Evolutionary conservation across 30 jellyfish, hydroid and myxozoan genomes (phyloP), one percentile per base, ranked within the genome.

Genomic region (Turritopsis rubra): DNA sequence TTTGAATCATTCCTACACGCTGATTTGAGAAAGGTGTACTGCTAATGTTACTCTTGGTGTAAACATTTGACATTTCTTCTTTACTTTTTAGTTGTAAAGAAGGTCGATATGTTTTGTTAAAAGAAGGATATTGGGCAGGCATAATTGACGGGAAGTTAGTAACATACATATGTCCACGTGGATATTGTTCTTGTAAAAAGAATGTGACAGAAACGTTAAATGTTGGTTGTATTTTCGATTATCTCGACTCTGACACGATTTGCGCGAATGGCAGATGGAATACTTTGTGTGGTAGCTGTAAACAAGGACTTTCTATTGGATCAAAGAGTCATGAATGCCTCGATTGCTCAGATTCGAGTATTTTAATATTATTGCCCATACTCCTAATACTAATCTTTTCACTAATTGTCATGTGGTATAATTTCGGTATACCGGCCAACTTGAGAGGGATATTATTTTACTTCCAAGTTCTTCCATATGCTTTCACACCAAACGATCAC

Each of bases 101-200:
- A 29, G 73, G 65, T 24, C 29, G 29, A n/a, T 18, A 21, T 30
- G 73, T 78, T 28, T 53, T 29, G 27, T 26, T 27, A 29, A 78
- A 41, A 72, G 85, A 78, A 29, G 80, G 73, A 26, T 26, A 24
- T 41, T 27, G 65, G 29, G 85, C 81, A 23, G 73, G 65, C 75
- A 23, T 21, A 0, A 23, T 52, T 27, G 52, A 27, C 21, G 85
- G 68, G 17, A 52, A 41, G 29, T 27, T 27, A 1, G 80, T 17
- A 22, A 78, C 68, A 27, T 27, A 27, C 80, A 29, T 54, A 27
- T 27, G 68, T 72, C 85, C 85, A 13, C 78, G 76, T 19, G 54
- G 25, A 5, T 78, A 21, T 52, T 54, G 76, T 52, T 68, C 77
- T 0, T 68, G 77, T 27, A 68, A 68, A n/a, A 68, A 68, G 30